phyloP scores from a whole-genome alignment of 2,113 vertebrate genomes.

The Ceuthmochares aereus region DNA sequence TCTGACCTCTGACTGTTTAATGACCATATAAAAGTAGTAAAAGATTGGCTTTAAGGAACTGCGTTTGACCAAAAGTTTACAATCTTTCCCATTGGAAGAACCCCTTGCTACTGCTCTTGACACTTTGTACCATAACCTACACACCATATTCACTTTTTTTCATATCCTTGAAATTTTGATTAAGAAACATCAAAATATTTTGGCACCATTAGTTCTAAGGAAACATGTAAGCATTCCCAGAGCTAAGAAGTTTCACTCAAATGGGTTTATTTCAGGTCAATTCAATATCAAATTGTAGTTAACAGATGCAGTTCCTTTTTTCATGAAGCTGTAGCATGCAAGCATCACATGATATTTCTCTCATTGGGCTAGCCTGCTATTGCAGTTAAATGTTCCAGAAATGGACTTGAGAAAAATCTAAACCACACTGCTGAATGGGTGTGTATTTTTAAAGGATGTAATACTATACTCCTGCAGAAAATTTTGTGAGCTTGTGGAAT shows the following conservation, averaged over 20 bases:
- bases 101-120: neutral
- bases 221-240: neutral
- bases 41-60: neutral
- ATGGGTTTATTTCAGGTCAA: neutral
- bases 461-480: neutral
- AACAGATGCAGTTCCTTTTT: neutral
- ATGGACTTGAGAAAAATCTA: neutral
- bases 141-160: neutral
- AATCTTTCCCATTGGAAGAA: neutral
- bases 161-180: neutral
- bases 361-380: neutral
- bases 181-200: neutral
- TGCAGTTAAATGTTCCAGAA: neutral
- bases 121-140: neutral
- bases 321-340: neutral
- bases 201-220: neutral
- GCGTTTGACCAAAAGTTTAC: neutral
- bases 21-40: neutral
- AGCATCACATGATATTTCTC: neutral
- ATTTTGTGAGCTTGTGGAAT: fast-evolving
- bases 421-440: neutral
- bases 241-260: neutral
- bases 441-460: neutral
- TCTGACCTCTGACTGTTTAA: constrained; percentile 9
- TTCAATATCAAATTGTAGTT: neutral